Conservation (phyloP, 2,888 invertebrate genomes). For the Cosmia trapezina region DNA sequence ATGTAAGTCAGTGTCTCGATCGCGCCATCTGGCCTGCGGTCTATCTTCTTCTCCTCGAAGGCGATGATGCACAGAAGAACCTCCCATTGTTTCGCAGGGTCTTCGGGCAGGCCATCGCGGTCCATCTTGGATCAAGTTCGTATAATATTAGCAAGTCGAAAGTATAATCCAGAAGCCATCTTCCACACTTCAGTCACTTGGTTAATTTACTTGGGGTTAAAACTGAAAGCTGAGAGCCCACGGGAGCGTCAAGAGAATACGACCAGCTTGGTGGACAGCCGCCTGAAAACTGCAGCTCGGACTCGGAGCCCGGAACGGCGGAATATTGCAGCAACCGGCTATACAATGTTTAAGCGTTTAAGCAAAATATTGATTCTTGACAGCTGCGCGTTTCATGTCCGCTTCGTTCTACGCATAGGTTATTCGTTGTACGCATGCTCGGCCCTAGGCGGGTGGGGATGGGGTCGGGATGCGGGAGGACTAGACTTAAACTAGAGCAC, state of each 20-base stretch:
- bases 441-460: neutral
- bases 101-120: slow-evolving; percentile 77
- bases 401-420: slow-evolving; percentile 55
- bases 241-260: slow-evolving; percentile 4
- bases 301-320: neutral
- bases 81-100: slow-evolving; percentile 86
- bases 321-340: slow-evolving; percentile 1
- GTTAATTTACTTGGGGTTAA: slow-evolving; percentile 4
- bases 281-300: slow-evolving; percentile 19
- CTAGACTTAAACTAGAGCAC: slow-evolving; percentile 25
- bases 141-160: slow-evolving; percentile 19
- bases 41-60: slow-evolving; percentile 86
- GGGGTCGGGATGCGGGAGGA: neutral
- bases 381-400: slow-evolving; percentile 41
- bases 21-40: slow-evolving; percentile 81
- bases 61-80: slow-evolving; percentile 82
- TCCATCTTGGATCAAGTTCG: slow-evolving; percentile 71
- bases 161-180: slow-evolving; percentile 34
- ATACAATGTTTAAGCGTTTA: slow-evolving; percentile 1
- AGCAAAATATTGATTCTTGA: slow-evolving; percentile 51
- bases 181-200: slow-evolving; percentile 11
- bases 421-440: slow-evolving; percentile 51
- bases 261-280: slow-evolving; percentile 7
- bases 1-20: slow-evolving; percentile 85
- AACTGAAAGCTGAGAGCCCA: slow-evolving; percentile 16